Evolutionary conservation across 2,797 vertebrate species (phyloP).

Genomic region (Notolepis coatsorum): DNA sequence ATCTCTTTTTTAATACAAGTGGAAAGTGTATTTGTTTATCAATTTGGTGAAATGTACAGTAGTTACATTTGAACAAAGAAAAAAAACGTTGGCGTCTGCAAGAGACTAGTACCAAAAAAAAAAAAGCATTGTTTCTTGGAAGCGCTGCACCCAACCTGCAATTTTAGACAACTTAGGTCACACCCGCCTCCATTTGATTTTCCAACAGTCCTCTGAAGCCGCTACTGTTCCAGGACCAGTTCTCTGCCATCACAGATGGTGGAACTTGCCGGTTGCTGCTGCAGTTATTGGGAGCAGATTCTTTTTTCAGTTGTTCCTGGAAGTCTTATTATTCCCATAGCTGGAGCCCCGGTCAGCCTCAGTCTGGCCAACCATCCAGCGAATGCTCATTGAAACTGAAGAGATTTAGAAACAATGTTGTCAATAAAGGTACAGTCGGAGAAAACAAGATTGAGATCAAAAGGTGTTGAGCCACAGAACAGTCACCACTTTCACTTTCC

Average conservation of each 20-base stretch:
- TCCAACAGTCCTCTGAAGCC: background rate
- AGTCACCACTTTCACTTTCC: too few relatives aligned
- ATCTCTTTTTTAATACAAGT: slow-evolving; percentile 84
- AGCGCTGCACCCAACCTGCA: background rate
- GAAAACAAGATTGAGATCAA: too few relatives aligned
- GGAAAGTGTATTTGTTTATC: slow-evolving; percentile 65
- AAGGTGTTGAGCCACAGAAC: too few relatives aligned
- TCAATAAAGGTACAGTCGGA: too few relatives aligned
- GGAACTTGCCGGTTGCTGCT: slow-evolving; percentile 54
- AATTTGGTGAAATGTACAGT: background rate
- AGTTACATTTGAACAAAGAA: too few relatives aligned
- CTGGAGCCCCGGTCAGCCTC: slow-evolving; percentile 92
- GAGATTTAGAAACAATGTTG: slow-evolving; percentile 17
- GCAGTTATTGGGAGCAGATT: slow-evolving; percentile 21
- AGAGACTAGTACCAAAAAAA: too few relatives aligned
- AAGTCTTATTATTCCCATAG: slow-evolving; percentile 87
- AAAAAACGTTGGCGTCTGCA: too few relatives aligned
- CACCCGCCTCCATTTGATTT: slow-evolving; percentile 22
- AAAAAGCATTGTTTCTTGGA: background rate
- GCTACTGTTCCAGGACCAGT: background rate
- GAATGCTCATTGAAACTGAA: slow-evolving; percentile 88
- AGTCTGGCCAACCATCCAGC: slow-evolving; percentile 97
- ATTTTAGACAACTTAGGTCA: background rate
- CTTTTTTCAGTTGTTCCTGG: slow-evolving; percentile 77
- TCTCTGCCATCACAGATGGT: slow-evolving; percentile 31